Evolutionary conservation across 2,888 invertebrate genomes (phyloP).

Genomic region (Thereva unica): DNA sequence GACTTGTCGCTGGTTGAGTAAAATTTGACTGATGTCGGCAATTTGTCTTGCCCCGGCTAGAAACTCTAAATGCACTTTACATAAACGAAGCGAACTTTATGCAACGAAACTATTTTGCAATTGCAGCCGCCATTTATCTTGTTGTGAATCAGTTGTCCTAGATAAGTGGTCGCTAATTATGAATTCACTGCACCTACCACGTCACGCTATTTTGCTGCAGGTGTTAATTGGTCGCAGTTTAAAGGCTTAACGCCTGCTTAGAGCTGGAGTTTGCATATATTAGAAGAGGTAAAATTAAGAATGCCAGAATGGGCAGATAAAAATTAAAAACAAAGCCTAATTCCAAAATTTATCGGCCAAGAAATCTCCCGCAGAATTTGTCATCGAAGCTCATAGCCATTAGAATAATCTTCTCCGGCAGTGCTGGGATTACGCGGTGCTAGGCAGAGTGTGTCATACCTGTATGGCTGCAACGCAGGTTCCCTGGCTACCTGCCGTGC

Average conservation of each 20-base stretch:
- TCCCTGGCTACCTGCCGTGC: slow-evolving; percentile 3
- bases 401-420: slow-evolving; percentile 17
- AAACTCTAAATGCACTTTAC: slow-evolving; percentile 7
- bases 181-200: slow-evolving; percentile 14
- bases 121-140: slow-evolving; percentile 11
- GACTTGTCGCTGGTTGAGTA: not conserved
- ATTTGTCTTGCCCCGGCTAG: slow-evolving; percentile 22
- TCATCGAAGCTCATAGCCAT: slow-evolving; percentile 24
- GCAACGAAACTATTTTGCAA: slow-evolving; percentile 18
- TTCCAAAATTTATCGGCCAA: too few species aligned
- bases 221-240: slow-evolving; percentile 16
- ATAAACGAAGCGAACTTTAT: not conserved
- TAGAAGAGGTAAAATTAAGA: not conserved
- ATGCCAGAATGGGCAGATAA: too few species aligned
- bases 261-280: not conserved
- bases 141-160: not conserved
- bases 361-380: slow-evolving; percentile 14
- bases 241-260: slow-evolving; percentile 8
- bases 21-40: slow-evolving; percentile 20
- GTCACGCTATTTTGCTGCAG: slow-evolving; percentile 19
- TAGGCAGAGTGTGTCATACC: not conserved
- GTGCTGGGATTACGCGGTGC: slow-evolving; percentile 2
- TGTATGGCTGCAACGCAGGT: not conserved
- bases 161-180: slow-evolving; percentile 19
- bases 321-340: too few species aligned